Base-by-base conservation (phyloP, 2,113 vertebrate species). In the Epinephelus moara region DNA sequence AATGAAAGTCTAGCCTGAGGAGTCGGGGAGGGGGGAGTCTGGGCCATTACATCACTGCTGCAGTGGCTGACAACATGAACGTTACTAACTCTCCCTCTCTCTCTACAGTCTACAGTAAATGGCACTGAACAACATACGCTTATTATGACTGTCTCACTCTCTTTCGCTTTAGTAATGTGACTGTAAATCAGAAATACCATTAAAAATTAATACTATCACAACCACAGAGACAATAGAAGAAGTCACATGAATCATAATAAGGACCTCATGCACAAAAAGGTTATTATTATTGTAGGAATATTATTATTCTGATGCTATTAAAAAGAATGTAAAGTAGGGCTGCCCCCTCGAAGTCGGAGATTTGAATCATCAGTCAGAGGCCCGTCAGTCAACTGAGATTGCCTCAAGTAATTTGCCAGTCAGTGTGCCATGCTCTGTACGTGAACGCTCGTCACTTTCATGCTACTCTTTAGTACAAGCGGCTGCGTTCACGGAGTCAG, bases 21-120 rank as follows among this genome's bases (percentile, higher is more conserved):
- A 81, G 55, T 47, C 27, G 13, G 66, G 82, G 23, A 64, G 19
- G 82, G 71, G 82, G 66, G 78, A 23, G 84, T 67, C 70, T 80
- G 69, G 73, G 59, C 75, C 82, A 92, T 93, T 90, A 92, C 85
- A 85, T 92, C 89, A 91, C 81, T 60, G 67, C 88, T 91, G 89
- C 89, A 90, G 92, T 82, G 88, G 80, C 88, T 82, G 70, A 88
- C 81, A 88, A 64, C 59, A 78, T 61, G 52, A 87, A 81, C 73
- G 76, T 66, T 60, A 61, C 45, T 37, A 40, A 37, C 47, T 14
- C 55, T 30, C 56, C 37, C 67, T 21, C 12, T 52, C 19, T 78
- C 27, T 75, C 27, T 85, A 50, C 47, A 18, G 55, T 78, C 62
- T 62, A 64, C 57, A 66, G 25, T 52, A 37, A 70, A 27, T 69